phyloP scores from a whole-genome alignment of 1,140 invertebrate species.

The Lordiphosa collinella region DNA sequence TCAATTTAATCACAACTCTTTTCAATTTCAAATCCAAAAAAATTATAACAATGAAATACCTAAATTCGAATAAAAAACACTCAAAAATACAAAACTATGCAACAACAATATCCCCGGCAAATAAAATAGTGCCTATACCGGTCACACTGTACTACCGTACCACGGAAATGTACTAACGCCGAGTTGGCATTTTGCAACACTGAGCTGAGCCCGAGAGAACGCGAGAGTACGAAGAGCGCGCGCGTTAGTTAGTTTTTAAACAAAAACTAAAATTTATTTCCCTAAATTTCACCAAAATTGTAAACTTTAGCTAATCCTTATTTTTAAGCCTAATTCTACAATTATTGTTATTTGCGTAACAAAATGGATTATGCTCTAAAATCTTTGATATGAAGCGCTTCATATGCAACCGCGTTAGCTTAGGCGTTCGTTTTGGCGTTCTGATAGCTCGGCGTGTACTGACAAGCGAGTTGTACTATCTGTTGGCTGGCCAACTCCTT shows the following conservation, averaged over 20 bases:
- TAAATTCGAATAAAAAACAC: no score
- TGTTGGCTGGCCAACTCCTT: slow-evolving; percentile 36
- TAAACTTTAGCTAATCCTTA: neutral
- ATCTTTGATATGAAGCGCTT: slow-evolving; percentile 9
- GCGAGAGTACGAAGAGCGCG: neutral
- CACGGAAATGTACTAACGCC: slow-evolving; percentile 4
- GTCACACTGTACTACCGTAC: neutral
- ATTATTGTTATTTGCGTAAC: neutral
- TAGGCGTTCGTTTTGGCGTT: slow-evolving; percentile 32
- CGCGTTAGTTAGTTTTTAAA: slow-evolving; percentile 1
- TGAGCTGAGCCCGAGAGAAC: neutral
- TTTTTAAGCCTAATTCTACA: neutral
- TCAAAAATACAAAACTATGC: no score
- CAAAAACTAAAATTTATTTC: slow-evolving; percentile 4
- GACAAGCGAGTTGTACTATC: slow-evolving; percentile 24
- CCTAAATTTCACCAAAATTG: no score
- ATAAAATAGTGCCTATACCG: neutral
- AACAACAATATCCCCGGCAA: no score
- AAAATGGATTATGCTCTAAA: no score
- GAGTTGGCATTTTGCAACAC: slow-evolving; percentile 4
- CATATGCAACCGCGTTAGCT: neutral
- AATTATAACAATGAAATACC: no score
- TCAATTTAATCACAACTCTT: no score
- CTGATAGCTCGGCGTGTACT: slow-evolving; percentile 68
- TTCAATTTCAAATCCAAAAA: no score